phyloP scores from a whole-genome alignment of 2,797 vertebrate genomes.

The Rhynchotus rufescens region DNA sequence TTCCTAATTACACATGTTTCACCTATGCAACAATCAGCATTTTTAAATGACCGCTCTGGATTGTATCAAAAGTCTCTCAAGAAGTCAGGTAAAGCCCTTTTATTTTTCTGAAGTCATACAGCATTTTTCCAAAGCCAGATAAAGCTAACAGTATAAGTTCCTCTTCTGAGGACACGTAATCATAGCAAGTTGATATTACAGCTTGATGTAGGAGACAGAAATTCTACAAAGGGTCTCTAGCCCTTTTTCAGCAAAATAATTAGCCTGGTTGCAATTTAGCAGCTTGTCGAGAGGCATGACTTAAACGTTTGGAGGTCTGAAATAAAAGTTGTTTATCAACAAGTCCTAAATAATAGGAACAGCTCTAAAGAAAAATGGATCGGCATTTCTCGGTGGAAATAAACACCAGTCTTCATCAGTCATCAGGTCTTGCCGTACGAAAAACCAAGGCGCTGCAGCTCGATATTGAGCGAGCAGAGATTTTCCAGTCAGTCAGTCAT shows the following conservation, averaged over 20 bases:
- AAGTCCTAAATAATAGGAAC: not conserved
- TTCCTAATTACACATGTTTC: not conserved
- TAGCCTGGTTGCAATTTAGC: not conserved
- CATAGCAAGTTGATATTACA: not conserved
- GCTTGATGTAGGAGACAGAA: not conserved
- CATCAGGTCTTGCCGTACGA: not conserved
- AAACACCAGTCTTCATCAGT: conserved; percentile 20
- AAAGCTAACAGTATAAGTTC: not conserved
- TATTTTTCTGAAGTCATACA: not conserved
- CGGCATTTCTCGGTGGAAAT: not conserved
- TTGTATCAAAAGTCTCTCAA: not conserved
- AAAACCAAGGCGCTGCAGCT: not conserved
- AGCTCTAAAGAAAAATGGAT: not conserved
- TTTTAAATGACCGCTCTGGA: conserved; percentile 8
- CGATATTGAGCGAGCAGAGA: not conserved
- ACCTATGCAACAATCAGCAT: conserved; percentile 27
- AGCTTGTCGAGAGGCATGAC: not conserved
- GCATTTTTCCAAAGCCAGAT: conserved; percentile 8
- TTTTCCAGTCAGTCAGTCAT: not conserved
- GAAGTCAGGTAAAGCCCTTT: not conserved
- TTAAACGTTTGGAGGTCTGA: rapidly evolving
- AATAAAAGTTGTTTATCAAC: conserved; percentile 26
- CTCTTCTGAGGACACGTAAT: not conserved
- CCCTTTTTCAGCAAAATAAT: conserved; percentile 28
- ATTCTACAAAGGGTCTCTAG: not conserved